A percentile compares a stretch with the other conserved stretches of the same genome.
Conservation (phyloP, 2,888 invertebrate species). For the Alcis repandata region DNA sequence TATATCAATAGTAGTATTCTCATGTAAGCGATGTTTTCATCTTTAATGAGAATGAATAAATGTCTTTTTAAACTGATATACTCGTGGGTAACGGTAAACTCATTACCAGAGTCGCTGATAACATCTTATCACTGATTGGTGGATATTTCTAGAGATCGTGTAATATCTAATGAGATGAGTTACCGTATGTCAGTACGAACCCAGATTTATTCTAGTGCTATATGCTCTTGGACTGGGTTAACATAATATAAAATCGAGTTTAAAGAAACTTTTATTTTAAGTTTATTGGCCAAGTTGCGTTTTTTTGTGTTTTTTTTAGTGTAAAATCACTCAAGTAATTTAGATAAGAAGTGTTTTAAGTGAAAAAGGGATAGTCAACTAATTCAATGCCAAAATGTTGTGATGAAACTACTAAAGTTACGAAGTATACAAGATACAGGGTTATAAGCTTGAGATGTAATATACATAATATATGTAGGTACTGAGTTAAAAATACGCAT, state of each 20-base stretch:
- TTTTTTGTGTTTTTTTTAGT: too few species aligned
- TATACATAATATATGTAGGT: too few species aligned
- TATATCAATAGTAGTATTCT: too few species aligned
- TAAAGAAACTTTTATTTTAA: too few species aligned
- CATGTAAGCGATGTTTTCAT: too few species aligned
- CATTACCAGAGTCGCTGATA: conserved; percentile 41
- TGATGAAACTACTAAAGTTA: neutral
- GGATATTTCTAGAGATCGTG: conserved; percentile 44
- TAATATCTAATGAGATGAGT: conserved; percentile 24
- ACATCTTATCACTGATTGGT: conserved; percentile 49
- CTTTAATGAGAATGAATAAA: too few species aligned
- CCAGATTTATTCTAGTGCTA: neutral
- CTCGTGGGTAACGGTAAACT: conserved; percentile 12
- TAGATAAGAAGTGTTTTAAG: neutral
- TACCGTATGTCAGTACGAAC: conserved; percentile 3
- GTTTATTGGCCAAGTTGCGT: neutral
- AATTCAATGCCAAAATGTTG: neutral
- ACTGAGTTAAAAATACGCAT: too few species aligned
- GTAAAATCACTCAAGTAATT: neutral
- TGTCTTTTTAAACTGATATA: too few species aligned
- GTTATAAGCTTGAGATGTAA: too few species aligned
- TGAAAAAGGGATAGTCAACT: neutral
- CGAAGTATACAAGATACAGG: too few species aligned
- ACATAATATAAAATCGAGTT: too few species aligned
- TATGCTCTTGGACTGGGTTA: too few species aligned